Percentiles rank a stretch among this genome's conserved stretches.
These are phyloP conservation scores for Andricus quercusramuli DNA, from an alignment of 2,888 invertebrate species.

Conservation along the genomic window DNA sequence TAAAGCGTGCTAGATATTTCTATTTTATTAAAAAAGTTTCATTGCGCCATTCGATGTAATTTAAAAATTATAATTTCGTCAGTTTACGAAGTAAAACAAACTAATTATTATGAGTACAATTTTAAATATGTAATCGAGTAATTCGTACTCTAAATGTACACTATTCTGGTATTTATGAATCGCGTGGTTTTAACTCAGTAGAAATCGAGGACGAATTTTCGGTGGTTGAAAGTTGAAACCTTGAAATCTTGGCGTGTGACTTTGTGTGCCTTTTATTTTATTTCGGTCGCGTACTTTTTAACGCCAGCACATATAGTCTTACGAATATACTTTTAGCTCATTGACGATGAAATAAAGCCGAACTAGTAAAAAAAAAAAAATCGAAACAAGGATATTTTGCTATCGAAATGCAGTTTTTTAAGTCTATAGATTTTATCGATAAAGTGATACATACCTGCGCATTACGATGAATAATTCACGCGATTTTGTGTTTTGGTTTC, in stretches of 20 bases:
- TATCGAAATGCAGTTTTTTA: slow-evolving; percentile 65
- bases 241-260: slow-evolving; percentile 14
- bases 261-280: slow-evolving; percentile 35
- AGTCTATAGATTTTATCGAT: slow-evolving; percentile 65
- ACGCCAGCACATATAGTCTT: slow-evolving; percentile 47
- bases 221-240: slow-evolving; percentile 9
- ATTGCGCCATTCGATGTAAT: slow-evolving; percentile 63
- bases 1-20: slow-evolving; percentile 65
- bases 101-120: slow-evolving; percentile 41
- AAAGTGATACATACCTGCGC: slow-evolving; percentile 51
- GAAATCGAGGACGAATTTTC: slow-evolving; percentile 27
- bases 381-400: slow-evolving; percentile 63
- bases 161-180: slow-evolving; percentile 36
- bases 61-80: slow-evolving; percentile 48
- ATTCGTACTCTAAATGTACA: slow-evolving; percentile 28
- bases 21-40: slow-evolving; percentile 71
- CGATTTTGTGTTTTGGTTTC: slow-evolving; percentile 21
- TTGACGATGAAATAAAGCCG: slow-evolving; percentile 48
- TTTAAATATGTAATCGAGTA: slow-evolving; percentile 37
- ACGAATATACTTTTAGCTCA: slow-evolving; percentile 55
- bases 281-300: slow-evolving; percentile 15
- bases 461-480: slow-evolving; percentile 25
- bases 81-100: slow-evolving; percentile 41
- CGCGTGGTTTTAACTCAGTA: slow-evolving; percentile 12
- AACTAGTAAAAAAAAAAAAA: slow-evolving; percentile 45